Base-by-base conservation (phyloP, 1,140 invertebrate species). In the Pseudobourletiella spinata region DNA sequence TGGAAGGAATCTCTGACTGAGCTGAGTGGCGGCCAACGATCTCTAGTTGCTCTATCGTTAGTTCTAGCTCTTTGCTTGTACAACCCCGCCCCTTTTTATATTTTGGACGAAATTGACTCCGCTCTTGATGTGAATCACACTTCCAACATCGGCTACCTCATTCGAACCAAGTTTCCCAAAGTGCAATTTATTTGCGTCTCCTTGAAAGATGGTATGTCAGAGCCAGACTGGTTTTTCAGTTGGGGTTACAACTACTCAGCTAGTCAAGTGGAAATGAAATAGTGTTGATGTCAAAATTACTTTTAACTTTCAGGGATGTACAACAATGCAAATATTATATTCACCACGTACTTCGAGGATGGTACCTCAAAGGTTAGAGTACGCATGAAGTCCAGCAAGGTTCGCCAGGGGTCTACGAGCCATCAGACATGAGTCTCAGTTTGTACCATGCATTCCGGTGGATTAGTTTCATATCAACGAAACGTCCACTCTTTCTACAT, bases 121-220 rank as follows among this genome's bases (percentile, higher is more conserved):
- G 97, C 97, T 3, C 78, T 99, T 2, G 97, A 99, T 80, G 82
- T 98, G 24, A 95, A 91, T 1, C 97, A 99, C 75, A 99, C 97
- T 2, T 92, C 98, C 77, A 99, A 99, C 78, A 99, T 99, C 72
- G 96, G 96, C 1, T 82, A 83, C 57, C 98, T 99, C 91, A 80
- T 99, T 6, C 88, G 88, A 71, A 83, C 84, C 30, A 93, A 98
- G 77, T 99, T 99, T 73, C 89, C 84, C 70, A 84, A 88, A 74
- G 97, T 95, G 43, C 82, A 99, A 85, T 99, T 99, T 75, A 92
- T 99, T 69, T 87, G 99, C 61, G 97, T 99, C 0, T 99, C 96
- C 0, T 80, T 99, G 15, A 99, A 99, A 76, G 94, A 99, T 77
- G 96, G 96, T 28, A 35, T 11, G 32, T 39, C n/a, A 35, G 26